phyloP scores from a whole-genome alignment of 2,888 invertebrate genomes.

The Rhaphigaster nebulosa region DNA sequence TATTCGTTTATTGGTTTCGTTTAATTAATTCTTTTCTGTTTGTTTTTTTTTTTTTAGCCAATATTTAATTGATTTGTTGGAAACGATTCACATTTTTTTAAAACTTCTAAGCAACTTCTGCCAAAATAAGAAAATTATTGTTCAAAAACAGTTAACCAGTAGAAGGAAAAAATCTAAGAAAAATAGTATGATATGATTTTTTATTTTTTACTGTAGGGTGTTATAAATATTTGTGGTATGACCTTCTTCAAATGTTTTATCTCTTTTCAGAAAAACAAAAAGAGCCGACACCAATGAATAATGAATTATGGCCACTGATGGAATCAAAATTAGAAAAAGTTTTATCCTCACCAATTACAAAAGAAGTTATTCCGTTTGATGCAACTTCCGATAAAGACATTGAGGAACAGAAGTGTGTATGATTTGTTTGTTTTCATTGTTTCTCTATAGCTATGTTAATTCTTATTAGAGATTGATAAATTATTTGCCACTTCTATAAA shows the following conservation, averaged over 20 bases:
- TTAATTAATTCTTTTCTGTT: background rate
- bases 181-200: slow-evolving; percentile 58
- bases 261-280: slow-evolving; percentile 31
- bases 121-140: slow-evolving; percentile 75
- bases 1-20: background rate
- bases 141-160: slow-evolving; percentile 74
- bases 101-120: slow-evolving; percentile 85
- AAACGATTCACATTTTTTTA: slow-evolving; percentile 90
- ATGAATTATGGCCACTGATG: slow-evolving; percentile 60
- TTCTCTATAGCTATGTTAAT: background rate
- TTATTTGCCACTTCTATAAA: no score
- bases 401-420: slow-evolving; percentile 89
- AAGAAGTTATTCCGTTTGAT: slow-evolving; percentile 84
- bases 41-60: slow-evolving; percentile 71
- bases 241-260: background rate
- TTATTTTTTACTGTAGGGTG: background rate
- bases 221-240: background rate
- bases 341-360: slow-evolving; percentile 77
- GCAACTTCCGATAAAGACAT: slow-evolving; percentile 86
- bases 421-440: background rate
- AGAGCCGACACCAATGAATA: background rate
- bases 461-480: no score
- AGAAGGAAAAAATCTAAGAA: slow-evolving; percentile 71
- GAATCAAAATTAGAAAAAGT: slow-evolving; percentile 59
- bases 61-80: slow-evolving; percentile 88